Evolutionary conservation across 1,140 invertebrate species (phyloP).

Genomic region (Anastrepha obliqua): DNA sequence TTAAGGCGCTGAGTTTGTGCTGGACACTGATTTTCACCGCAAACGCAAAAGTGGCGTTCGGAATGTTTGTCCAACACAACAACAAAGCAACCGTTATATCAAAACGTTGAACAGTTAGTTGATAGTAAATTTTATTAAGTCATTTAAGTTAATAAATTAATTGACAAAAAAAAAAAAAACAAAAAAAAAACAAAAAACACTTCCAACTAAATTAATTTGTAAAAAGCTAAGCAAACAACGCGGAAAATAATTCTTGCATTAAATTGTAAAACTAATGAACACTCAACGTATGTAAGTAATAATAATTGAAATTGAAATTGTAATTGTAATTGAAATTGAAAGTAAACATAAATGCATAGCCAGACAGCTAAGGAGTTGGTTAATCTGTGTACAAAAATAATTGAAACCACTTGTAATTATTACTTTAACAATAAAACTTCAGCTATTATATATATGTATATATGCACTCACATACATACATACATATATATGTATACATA

Average conservation of each 20-base stretch:
- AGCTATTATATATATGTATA: neutral
- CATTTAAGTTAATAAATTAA: conserved; percentile 54
- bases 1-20: neutral
- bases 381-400: conserved; percentile 37
- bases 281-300: neutral
- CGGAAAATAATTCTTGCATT: neutral
- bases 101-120: conserved; percentile 34
- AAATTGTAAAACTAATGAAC: conserved; percentile 6
- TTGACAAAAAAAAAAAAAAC: conserved; percentile 45
- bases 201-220: conserved; percentile 55
- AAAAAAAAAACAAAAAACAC: neutral
- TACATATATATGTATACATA: conserved; percentile 19
- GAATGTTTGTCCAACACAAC: conserved; percentile 1
- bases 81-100: conserved; percentile 5
- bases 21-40: neutral
- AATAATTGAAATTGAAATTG: conserved; percentile 39
- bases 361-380: conserved; percentile 18
- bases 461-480: neutral
- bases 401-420: conserved; percentile 38
- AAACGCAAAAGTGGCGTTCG: neutral
- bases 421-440: conserved; percentile 47
- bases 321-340: conserved; percentile 33
- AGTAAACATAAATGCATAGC: neutral
- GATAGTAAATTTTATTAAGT: conserved; percentile 23
- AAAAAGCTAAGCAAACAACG: conserved; percentile 27